Conservation (phyloP, 2,888 invertebrate species). For the Parthenolecanium corni region DNA sequence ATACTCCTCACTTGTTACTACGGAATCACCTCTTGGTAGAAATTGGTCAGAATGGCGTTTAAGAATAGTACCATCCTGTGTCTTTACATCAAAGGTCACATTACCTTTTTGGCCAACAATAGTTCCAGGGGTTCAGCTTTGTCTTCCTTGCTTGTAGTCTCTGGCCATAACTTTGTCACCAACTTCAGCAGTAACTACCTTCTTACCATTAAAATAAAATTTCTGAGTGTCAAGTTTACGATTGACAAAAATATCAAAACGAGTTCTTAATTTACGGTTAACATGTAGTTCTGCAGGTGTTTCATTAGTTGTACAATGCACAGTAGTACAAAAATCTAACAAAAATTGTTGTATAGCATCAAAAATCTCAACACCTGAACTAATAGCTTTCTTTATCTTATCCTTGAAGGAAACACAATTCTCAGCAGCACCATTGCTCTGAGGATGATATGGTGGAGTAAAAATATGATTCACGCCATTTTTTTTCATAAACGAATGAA, state of each 20-base stretch:
- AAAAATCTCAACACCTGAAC: neutral
- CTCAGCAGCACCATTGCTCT: neutral
- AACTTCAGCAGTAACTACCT: neutral
- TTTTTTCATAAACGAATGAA: neutral
- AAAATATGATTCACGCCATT: neutral
- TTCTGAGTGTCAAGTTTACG: neutral
- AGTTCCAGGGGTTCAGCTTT: neutral
- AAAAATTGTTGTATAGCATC: neutral
- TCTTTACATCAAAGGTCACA: no score
- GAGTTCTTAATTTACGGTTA: neutral
- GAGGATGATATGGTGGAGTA: neutral
- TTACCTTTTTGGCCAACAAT: neutral
- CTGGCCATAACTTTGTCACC: neutral
- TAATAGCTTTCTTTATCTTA: neutral
- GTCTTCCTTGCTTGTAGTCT: neutral
- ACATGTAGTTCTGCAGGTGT: neutral
- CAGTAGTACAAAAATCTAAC: neutral
- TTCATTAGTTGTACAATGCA: neutral
- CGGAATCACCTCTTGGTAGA: no score
- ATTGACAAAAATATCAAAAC: neutral
- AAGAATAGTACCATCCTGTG: no score
- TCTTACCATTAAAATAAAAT: neutral
- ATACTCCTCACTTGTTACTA: no score
- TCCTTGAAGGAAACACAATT: neutral
- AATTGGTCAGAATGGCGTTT: no score